Base-by-base conservation (phyloP, 2,888 invertebrate genomes). In the Apantesis nais region DNA sequence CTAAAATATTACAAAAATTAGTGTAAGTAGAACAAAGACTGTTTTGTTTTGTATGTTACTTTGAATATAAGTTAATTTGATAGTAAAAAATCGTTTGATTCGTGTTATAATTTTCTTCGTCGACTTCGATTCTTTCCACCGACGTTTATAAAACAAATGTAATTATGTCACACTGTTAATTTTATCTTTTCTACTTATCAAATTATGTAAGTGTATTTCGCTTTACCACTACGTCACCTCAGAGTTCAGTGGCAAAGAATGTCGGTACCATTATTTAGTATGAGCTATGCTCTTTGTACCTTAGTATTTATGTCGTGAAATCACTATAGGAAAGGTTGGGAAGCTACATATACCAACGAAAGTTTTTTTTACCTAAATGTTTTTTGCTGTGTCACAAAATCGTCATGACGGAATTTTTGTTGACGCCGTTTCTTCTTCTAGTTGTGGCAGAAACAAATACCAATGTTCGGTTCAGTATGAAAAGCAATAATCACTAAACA, bases 1-100 rank as follows among this genome's bases (percentile, higher is more conserved):
- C 58, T 71, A 60, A 70, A 67, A 67, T 71, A 67, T 64, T 67
- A 25, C 37, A 65, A 52, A 34, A 34, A 11, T 62, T n/a, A 12
- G n/a, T 52, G 34, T 63, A 31, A 63, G 5, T 7, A 29, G 58
- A 58, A 58, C 29, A 58, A 58, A 29, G 29, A 58, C 16, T 58
- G 55, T 29, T 3, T 44, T 25, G 55, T 25, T 55, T 55, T 55
- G 12, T 48, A 11, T n/a, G 8, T 8, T 48, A n/a, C 7, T n/a
- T 48, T n/a, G 22, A n/a, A 39, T 12, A 1, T 44, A 19, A 44
- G 3, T 19, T 0, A n/a, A 55, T 19, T 44, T 44, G 0, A 16
- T 4, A 41, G 16, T 41, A 44, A 19, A 44, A 44, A 44, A 19
- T 4, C 41, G 16, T 5, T 16, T 16, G 41, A n/a, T n/a, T n/a